phyloP scores from a whole-genome alignment of 2,113 vertebrate genomes.

The Rhodinocichla rosea region DNA sequence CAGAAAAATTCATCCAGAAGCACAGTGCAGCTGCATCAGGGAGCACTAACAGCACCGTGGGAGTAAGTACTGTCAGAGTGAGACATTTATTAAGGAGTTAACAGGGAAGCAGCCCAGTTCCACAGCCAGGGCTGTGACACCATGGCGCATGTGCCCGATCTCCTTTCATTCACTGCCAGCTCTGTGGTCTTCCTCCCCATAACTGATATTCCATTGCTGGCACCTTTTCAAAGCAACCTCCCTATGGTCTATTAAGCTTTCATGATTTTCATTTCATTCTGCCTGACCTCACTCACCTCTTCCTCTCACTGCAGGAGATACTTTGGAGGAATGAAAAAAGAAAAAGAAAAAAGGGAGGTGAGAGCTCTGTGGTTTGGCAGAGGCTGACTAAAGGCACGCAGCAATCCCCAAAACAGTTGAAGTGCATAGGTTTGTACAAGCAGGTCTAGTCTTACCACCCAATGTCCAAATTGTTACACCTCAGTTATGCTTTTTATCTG shows the following conservation, averaged over 20 bases:
- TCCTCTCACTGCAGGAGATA: neutral
- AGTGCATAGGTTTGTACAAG: neutral
- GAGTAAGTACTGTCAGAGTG: neutral
- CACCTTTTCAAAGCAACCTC: slow-evolving; percentile 23
- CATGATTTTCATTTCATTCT: slow-evolving; percentile 21
- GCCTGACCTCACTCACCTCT: slow-evolving; percentile 15
- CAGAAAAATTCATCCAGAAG: neutral
- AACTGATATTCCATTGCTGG: neutral
- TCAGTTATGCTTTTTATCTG: neutral
- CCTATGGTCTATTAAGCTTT: slow-evolving; percentile 33
- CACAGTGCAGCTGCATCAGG: neutral
- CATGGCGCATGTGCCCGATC: accelerated
- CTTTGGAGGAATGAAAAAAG: neutral
- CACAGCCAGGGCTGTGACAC: neutral
- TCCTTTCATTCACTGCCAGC: neutral
- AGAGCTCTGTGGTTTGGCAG: neutral
- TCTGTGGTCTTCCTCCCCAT: neutral
- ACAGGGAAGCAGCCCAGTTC: neutral
- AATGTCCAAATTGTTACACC: neutral
- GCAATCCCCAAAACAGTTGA: neutral
- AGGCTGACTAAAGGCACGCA: neutral
- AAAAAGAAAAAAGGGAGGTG: neutral
- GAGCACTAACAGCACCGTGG: neutral
- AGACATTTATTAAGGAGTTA: neutral
- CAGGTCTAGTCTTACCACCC: neutral